These are phyloP conservation scores for Tachystola acroxantha DNA, from an alignment of 2,888 invertebrate species.

Conservation along the genomic window DNA sequence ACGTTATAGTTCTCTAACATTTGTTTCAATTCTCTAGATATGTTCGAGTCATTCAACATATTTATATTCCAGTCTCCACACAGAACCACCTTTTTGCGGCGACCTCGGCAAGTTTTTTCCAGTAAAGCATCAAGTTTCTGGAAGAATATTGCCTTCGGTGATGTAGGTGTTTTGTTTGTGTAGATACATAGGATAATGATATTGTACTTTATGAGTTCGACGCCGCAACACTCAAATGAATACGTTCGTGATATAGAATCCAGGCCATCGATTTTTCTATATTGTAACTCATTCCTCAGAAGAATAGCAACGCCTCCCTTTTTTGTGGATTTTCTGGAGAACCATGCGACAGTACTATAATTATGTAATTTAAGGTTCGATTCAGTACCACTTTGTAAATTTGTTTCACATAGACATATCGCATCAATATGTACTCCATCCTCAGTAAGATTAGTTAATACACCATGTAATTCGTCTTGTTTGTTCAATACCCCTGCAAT, in stretches of 20 bases:
- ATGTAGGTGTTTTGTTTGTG: conserved; percentile 4
- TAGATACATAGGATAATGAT: neutral
- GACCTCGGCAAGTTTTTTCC: neutral
- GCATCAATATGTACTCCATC: neutral
- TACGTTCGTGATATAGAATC: conserved; percentile 9
- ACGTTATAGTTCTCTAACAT: neutral
- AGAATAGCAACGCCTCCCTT: neutral
- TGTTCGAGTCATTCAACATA: neutral
- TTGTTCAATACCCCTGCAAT: neutral
- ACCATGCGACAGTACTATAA: neutral
- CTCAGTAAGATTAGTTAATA: neutral
- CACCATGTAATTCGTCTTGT: neutral
- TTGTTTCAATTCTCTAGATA: neutral
- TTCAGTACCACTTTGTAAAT: no score
- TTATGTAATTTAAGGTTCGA: neutral
- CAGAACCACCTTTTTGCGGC: no score
- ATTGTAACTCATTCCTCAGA: no score
- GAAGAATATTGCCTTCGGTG: neutral
- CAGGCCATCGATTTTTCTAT: no score
- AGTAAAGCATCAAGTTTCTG: neutral
- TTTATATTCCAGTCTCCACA: no score
- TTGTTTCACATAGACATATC: neutral
- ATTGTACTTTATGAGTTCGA: neutral
- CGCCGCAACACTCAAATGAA: conserved; percentile 3
- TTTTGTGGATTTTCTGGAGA: neutral